Conservation (phyloP, 2,797 vertebrate species). For the Staurois parvus region DNA sequence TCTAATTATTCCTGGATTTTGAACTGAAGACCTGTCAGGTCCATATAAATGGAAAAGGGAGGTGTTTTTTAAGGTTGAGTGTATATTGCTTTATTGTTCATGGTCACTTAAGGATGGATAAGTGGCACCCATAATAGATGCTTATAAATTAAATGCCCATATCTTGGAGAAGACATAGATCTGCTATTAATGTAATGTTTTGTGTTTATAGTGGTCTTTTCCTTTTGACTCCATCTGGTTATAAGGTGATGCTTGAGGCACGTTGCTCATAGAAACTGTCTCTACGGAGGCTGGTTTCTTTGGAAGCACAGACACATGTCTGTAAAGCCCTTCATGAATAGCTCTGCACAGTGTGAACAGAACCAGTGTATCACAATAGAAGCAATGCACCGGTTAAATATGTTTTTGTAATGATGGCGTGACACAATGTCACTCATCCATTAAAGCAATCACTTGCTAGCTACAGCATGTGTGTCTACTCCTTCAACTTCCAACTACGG, state of each 20-base stretch:
- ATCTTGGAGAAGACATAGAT: conserved; percentile 64
- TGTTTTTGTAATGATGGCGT: conserved; percentile 27
- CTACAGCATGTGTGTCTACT: background rate
- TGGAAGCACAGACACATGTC: conserved; percentile 65
- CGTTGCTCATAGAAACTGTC: conserved; percentile 84
- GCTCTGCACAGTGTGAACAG: conserved; percentile 31
- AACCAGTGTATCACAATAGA: conserved; percentile 22
- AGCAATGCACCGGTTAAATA: conserved; percentile 31
- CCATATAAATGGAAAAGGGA: no score
- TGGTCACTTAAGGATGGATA: background rate
- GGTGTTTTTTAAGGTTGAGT: background rate
- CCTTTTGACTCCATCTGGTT: conserved; percentile 66
- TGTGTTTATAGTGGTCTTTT: conserved; percentile 65
- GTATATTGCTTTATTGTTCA: background rate
- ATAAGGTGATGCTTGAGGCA: conserved; percentile 74
- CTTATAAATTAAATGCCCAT: conserved; percentile 49
- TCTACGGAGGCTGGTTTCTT: conserved; percentile 75
- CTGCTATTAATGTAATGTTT: conserved; percentile 60
- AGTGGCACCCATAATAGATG: background rate
- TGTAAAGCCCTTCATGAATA: conserved; percentile 55
- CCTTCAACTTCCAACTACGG: conserved; percentile 6
- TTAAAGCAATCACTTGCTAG: conserved; percentile 25
- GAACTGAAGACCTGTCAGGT: background rate
- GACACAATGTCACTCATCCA: conserved; percentile 42
- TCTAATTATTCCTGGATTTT: background rate